Evolutionary conservation across 1,140 invertebrate genomes (phyloP).

Genomic region (Heliothis virescens): DNA sequence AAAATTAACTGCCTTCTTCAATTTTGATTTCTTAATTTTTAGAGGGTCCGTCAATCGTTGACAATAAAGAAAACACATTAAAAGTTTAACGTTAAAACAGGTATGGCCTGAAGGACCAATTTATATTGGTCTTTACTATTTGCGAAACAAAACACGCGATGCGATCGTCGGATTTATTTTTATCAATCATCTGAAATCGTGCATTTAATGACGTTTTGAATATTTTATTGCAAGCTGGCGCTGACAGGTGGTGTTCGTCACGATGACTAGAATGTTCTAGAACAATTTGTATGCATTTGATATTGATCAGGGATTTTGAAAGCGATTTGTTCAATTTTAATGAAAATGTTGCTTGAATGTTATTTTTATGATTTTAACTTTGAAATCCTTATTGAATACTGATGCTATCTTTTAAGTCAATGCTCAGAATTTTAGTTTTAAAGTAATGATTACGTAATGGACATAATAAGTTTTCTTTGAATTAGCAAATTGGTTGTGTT

Average conservation of each 20-base stretch:
- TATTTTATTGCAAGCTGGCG: neutral
- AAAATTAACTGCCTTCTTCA: too few species aligned
- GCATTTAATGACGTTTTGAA: slow-evolving; percentile 12
- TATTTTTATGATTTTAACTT: neutral
- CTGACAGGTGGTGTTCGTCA: neutral
- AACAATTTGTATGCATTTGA: neutral
- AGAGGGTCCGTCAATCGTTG: neutral
- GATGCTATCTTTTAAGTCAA: too few species aligned
- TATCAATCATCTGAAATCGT: slow-evolving; percentile 10
- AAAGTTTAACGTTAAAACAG: neutral
- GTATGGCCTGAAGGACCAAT: neutral
- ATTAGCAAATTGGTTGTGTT: too few species aligned
- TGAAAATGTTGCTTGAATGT: neutral
- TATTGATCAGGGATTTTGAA: too few species aligned
- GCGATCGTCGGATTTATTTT: slow-evolving; percentile 1
- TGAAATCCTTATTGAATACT: too few species aligned
- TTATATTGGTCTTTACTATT: slow-evolving; percentile 8
- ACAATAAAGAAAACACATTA: neutral
- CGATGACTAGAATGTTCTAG: neutral
- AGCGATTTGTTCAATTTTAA: too few species aligned
- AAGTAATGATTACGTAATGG: too few species aligned
- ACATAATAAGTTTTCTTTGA: too few species aligned
- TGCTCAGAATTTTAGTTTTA: too few species aligned
- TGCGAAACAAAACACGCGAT: slow-evolving; percentile 17
- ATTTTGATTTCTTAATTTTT: too few species aligned